A percentile compares a stretch with the other conserved stretches of the same genome.
Evolutionary conservation across 2,888 invertebrate species (phyloP).

Genomic region (Acleris literana): DNA sequence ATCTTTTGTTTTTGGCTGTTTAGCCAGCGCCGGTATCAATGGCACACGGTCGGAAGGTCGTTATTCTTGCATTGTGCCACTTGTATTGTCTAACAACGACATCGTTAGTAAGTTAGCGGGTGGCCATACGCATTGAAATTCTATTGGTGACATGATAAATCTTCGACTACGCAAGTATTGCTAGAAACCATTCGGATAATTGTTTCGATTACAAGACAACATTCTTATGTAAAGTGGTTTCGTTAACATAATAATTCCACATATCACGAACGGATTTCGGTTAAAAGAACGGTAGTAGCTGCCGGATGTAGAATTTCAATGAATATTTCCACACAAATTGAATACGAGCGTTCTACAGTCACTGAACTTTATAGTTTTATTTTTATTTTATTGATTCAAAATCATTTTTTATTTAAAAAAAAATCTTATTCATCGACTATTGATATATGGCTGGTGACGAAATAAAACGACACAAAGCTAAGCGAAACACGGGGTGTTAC

Average conservation of each 20-base stretch:
- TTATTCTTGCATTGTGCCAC: constrained; percentile 79
- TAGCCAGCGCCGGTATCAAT: constrained; percentile 74
- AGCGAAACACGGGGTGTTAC: constrained; percentile 67
- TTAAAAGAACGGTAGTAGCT: constrained; percentile 32
- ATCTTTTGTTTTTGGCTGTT: constrained; percentile 82
- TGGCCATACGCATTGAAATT: constrained; percentile 79
- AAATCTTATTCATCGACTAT: constrained; percentile 58
- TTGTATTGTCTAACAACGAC: constrained; percentile 77
- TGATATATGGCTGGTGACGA: constrained; percentile 78
- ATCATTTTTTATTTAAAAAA: constrained; percentile 45
- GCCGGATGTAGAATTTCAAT: constrained; percentile 38
- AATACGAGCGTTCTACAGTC: constrained; percentile 15
- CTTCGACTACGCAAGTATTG: constrained; percentile 56
- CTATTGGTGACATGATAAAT: constrained; percentile 77
- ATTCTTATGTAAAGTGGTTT: constrained; percentile 51
- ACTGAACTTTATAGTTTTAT: constrained; percentile 15
- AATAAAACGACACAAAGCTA: constrained; percentile 76
- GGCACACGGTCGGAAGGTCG: constrained; percentile 70
- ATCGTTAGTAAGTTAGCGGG: constrained; percentile 81
- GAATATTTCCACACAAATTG: constrained; percentile 20
- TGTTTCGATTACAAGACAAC: constrained; percentile 58
- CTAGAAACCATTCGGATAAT: constrained; percentile 65
- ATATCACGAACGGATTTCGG: constrained; percentile 22
- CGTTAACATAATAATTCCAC: constrained; percentile 31
- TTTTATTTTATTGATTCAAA: constrained; percentile 49